Percentiles rank a stretch among this genome's conserved stretches.
Conservation (phyloP, 1,140 invertebrate genomes). For the Hylyphantes graminicola region DNA sequence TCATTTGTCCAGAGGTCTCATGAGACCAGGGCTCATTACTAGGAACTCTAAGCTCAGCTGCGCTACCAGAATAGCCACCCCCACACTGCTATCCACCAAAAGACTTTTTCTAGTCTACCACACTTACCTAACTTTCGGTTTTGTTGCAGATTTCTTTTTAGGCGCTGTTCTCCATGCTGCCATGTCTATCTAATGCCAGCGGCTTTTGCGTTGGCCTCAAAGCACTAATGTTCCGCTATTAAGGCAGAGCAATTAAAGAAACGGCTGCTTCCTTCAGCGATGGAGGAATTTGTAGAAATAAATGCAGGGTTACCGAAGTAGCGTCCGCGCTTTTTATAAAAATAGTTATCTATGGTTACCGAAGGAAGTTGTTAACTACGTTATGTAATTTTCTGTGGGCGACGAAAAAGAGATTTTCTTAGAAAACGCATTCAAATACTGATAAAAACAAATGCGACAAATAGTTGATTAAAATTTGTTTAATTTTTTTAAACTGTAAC, state of each 20-base stretch:
- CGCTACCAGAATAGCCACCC: constrained; percentile 37
- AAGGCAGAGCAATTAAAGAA: constrained; percentile 48
- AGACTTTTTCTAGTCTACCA: constrained; percentile 46
- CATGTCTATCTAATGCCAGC: constrained; percentile 43
- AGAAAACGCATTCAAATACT: too few species aligned
- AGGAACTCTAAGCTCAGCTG: constrained; percentile 59
- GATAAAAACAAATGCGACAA: too few species aligned
- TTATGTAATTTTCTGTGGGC: too few species aligned
- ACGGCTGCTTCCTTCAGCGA: neutral
- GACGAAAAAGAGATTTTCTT: too few species aligned
- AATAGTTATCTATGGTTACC: too few species aligned
- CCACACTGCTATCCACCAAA: constrained; percentile 7
- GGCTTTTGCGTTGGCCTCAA: constrained; percentile 21
- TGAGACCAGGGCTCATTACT: constrained; percentile 57
- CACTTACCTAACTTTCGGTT: constrained; percentile 49
- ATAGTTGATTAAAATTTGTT: too few species aligned
- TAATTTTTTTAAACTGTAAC: too few species aligned
- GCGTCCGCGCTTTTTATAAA: too few species aligned
- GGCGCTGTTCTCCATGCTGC: neutral
- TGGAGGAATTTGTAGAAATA: neutral
- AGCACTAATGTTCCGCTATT: constrained; percentile 42
- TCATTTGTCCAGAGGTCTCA: constrained; percentile 58
- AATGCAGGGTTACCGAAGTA: too few species aligned
- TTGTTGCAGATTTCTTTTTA: constrained; percentile 38
- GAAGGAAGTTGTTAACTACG: too few species aligned